Evolutionary conservation across 2,113 vertebrate genomes (phyloP), one percentile per base, ranked within the genome.

Genomic region (Cynopterus brachyotis): DNA sequence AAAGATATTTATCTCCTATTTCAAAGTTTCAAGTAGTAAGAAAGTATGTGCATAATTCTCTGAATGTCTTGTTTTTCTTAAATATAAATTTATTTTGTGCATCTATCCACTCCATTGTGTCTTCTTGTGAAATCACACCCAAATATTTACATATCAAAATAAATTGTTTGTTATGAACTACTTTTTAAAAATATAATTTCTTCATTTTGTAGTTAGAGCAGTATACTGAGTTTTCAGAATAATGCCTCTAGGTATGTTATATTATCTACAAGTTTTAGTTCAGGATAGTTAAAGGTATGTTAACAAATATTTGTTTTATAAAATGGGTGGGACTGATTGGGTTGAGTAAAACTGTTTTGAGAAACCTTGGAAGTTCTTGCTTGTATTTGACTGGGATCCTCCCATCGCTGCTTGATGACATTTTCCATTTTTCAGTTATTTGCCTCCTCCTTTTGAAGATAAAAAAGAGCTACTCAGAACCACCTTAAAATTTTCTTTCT

Each of bases 41-140:
- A 19, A 50, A 40, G 9, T 53, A 50, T 40, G 81, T 24, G 40
- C 15, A 42, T 90, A 80, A 88, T 57, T 76, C 32, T 55, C 28
- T 32, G 40, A 95, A 60, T 80, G 70, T 72, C 64, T 89, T 95
- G 9, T 55, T 95, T 90, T 89, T 89, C 72, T 86, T 82, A 85
- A 80, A 66, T 45, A 10, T 11, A 69, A 59, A 59, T 28, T 88
- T 75, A 57, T 75, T 89, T 94, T 81, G 32, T 85, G 45, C 16
- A 66, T 81, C n/a, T 78, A 20, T 67, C 19, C 87, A 80, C 22
- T 76, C 55, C 24, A 55, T 53, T 75, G 55, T 40, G 12, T 80
- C 35, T 83, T 95, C 82, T 79, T 50, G 6, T 22, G 19, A 96
- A 82, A 45, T 45, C 50, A 84, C 40, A 15, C 10, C 47, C 22